These are phyloP conservation scores for Anagrus nilaparvatae DNA, from an alignment of 1,140 invertebrate genomes.

Conservation along the genomic window DNA sequence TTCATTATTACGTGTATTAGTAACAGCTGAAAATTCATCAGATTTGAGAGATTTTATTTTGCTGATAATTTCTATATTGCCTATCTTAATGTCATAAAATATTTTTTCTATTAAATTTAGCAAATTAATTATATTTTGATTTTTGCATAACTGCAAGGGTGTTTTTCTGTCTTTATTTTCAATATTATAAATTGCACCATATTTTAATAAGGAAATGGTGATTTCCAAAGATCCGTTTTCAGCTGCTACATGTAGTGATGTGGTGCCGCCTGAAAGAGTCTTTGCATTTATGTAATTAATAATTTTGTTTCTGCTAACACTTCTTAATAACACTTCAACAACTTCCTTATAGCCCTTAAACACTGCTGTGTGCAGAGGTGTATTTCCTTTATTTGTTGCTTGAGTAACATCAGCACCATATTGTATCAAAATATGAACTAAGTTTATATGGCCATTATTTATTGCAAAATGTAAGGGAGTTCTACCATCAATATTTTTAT, in stretches of 20 bases:
- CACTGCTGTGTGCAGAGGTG: slow-evolving; percentile 56
- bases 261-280: slow-evolving; percentile 1
- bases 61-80: slow-evolving; percentile 10
- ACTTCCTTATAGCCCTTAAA: slow-evolving; percentile 54
- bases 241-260: slow-evolving; percentile 15
- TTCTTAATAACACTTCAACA: slow-evolving; percentile 56
- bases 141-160: slow-evolving; percentile 8
- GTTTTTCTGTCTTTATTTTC: slow-evolving; percentile 19
- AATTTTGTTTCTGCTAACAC: slow-evolving; percentile 33
- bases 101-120: slow-evolving; percentile 13
- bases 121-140: slow-evolving; percentile 7
- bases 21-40: slow-evolving; percentile 11
- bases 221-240: slow-evolving; percentile 7
- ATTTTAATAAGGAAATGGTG: slow-evolving; percentile 11
- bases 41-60: slow-evolving; percentile 10
- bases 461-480: slow-evolving; percentile 14
- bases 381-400: slow-evolving; percentile 46
- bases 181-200: slow-evolving; percentile 31
- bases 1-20: slow-evolving; percentile 11
- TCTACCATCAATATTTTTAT: slow-evolving; percentile 11
- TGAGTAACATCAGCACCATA: slow-evolving; percentile 40
- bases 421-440: slow-evolving; percentile 43
- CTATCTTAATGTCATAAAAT: slow-evolving; percentile 12
- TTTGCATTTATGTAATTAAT: slow-evolving; percentile 16
- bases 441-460: slow-evolving; percentile 23